Evolutionary conservation across 2,797 vertebrate genomes (phyloP), one percentile per base, ranked within the genome.

Genomic region (Phylloscopus collybita): DNA sequence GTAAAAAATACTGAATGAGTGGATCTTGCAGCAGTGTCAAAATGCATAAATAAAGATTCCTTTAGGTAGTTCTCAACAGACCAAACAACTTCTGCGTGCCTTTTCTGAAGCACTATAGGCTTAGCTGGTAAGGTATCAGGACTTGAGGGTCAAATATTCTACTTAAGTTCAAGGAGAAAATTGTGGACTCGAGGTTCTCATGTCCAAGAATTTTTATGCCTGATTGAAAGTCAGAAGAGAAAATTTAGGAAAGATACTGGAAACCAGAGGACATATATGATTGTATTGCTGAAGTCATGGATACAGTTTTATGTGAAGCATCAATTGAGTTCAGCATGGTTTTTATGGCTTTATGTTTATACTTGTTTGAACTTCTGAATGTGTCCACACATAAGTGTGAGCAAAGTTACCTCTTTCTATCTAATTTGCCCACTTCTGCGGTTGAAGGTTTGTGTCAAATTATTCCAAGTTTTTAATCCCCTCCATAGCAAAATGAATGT

Each of bases 401-500:
- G 40, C 17, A 49, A 65, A 76, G 13, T 71, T 66, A 47, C 15
- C 51, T 53, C 36, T 81, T 81, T 62, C 14, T 86, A 13, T 10
- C 19, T 44, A 16, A n/a, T 30, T 75, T 50, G 2, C 38, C 38
- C 5, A 2, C 11, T 84, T 93, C 12, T 1, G 1, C 56, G 62
- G 7, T 6, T 54, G 16, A 54, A 72, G 6, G 19, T n/a, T 81
- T 92, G 5, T 50, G 17, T 42, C 32, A 51, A 80, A 17, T 45
- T 90, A 12, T 25, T 74, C 16, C 25, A 59, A n/a, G 15, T 56
- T 82, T 65, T 56, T 27, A 9, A 66, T 34, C 2, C 5, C 3
- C 2, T 5, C 4, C 0, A 0, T 47, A 34, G 49, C 20, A 80
- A 67, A 72, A 78, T 44, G 19, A 36, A 29, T 80, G 14, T 29